Evolutionary conservation across 2,797 vertebrate genomes (phyloP).

Genomic region (Cossypha niveicapilla): DNA sequence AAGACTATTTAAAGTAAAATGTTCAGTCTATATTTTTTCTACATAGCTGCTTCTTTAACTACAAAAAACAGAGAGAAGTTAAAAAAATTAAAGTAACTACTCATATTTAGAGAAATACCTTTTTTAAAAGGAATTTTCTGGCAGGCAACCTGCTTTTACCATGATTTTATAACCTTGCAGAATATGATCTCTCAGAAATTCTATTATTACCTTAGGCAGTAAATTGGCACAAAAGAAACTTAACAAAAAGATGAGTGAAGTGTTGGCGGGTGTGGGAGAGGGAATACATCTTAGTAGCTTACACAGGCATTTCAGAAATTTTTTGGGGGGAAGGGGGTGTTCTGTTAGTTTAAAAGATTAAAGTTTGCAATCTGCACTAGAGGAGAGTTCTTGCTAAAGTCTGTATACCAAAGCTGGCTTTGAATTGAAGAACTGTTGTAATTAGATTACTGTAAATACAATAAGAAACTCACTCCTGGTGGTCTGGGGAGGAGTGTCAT

Average conservation of each 20-base stretch:
- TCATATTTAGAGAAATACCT: not conserved
- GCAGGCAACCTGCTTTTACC: not conserved
- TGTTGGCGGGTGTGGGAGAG: not conserved
- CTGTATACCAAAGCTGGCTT: slow-evolving; percentile 74
- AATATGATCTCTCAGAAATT: not conserved
- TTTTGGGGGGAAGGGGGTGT: not conserved
- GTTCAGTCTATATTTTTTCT: not conserved
- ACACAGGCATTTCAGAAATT: slow-evolving; percentile 31
- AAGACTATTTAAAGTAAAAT: not conserved
- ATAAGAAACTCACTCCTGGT: slow-evolving; percentile 82
- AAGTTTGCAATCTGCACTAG: slow-evolving; percentile 42
- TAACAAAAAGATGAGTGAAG: not conserved
- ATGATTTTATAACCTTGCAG: not conserved
- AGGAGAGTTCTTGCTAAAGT: slow-evolving; percentile 50
- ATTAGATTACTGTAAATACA: slow-evolving; percentile 90
- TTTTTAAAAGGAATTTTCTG: not conserved
- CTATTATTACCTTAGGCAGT: not conserved
- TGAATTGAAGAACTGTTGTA: slow-evolving; percentile 76
- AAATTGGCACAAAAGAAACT: not conserved
- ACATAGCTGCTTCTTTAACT: not conserved
- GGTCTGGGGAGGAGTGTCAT: slow-evolving; percentile 77
- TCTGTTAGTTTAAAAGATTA: slow-evolving; percentile 77
- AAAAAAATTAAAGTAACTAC: not conserved
- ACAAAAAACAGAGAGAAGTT: not conserved
- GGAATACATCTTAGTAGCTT: not conserved